Base-by-base conservation (phyloP, 2,888 invertebrate genomes). In the Lycophotia porphyrea region DNA sequence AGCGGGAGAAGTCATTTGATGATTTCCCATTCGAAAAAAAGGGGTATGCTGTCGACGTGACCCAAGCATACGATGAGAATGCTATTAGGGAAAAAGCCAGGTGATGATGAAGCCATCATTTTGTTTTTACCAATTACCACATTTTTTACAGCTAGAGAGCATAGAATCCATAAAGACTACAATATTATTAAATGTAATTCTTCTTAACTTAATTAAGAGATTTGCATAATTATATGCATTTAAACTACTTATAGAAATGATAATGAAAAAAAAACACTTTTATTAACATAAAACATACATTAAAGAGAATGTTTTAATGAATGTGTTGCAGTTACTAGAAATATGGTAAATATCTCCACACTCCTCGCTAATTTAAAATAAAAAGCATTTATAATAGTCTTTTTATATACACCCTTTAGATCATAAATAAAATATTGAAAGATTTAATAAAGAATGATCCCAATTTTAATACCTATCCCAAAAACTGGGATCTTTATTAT, bases 191-290 rank as follows among this genome's bases (percentile, higher is more conserved):
- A 44, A 34, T 31, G n/a, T 5, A 52, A 52, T 63, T 60, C 9
- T 61, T 52, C 21, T n/a, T 63, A 18, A 3, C 55, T 27, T 58
- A 58, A 58, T 39, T 4, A 21, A 68, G 36, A 21, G 5, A 70
- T 55, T 69, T 34, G 18, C 63, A 69, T 76, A 63, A 39, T 63
- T 39, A 39, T 39, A 42, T 42, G 52, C 27, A 47, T 49, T 74
- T 49, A 15, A 55, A 0, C n/a, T 71, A 42, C 52, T 44, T 61
- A 21, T 36, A 18, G 42, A 49, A 21, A 61, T 27, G 76, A 24
- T 36, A 61, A 42, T 64, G 5, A 55, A 52, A 34, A 55, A 36
- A 64, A 36, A 47, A 47, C 27, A 64, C 15, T 52, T 52, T 64
- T 36, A 64, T 27, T 44, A 31, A 58, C 44, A 65, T 44, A 55